phyloP scores from a whole-genome alignment of 2,113 vertebrate genomes.

The Saimiri boliviensis region DNA sequence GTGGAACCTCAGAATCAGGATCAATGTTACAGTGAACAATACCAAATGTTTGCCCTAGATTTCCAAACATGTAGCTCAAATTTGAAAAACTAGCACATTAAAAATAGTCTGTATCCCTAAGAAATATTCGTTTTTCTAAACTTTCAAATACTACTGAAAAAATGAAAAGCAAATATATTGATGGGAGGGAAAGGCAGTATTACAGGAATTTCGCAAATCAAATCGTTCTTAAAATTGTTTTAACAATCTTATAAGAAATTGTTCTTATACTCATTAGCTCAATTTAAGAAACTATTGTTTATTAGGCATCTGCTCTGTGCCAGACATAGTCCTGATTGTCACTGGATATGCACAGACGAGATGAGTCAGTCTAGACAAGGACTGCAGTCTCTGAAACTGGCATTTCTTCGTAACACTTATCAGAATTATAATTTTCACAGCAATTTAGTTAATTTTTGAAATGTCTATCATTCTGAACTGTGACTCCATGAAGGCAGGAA shows the following conservation, averaged over 20 bases:
- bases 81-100: neutral
- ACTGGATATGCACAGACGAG: neutral
- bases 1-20: neutral
- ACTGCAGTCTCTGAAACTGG: neutral
- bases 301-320: neutral
- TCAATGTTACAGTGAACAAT: neutral
- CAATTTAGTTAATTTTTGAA: constrained; percentile 9
- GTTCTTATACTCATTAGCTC: neutral
- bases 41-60: constrained; percentile 18
- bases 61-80: neutral
- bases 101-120: neutral
- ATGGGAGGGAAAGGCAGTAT: neutral
- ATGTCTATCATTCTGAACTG: neutral
- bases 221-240: neutral
- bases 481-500: neutral
- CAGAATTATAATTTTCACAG: neutral
- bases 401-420: neutral
- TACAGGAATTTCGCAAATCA: neutral
- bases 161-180: neutral
- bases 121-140: neutral
- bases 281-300: neutral
- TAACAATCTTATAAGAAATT: neutral
- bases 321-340: neutral
- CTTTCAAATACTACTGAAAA: neutral
- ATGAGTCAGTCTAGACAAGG: neutral